These are phyloP conservation scores for Eufriesea mexicana DNA, from an alignment of 1,140 invertebrate species.

Conservation along the genomic window DNA sequence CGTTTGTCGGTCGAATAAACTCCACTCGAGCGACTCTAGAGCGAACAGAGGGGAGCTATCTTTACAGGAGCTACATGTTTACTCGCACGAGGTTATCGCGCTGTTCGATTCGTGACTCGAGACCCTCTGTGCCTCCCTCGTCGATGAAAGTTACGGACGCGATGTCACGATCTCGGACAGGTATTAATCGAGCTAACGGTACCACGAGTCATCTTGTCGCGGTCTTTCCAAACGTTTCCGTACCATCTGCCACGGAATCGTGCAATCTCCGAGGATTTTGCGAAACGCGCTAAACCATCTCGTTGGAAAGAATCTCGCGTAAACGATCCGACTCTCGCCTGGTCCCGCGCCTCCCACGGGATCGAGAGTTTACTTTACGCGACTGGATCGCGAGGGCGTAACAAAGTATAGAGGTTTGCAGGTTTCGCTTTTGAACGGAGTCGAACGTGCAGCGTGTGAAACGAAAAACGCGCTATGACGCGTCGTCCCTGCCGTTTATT, in stretches of 20 bases:
- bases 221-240: too few species aligned
- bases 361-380: background rate
- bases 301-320: background rate
- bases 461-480: background rate
- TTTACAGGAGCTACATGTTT: constrained; percentile 22
- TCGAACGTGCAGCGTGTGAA: background rate
- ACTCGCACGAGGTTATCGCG: constrained; percentile 44
- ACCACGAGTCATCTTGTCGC: too few species aligned
- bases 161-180: too few species aligned
- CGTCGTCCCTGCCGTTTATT: constrained; percentile 14
- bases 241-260: too few species aligned
- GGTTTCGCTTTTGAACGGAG: background rate
- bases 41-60: background rate
- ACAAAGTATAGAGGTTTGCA: background rate
- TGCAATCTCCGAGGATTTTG: too few species aligned
- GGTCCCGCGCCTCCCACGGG: too few species aligned
- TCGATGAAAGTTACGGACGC: background rate
- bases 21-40: background rate
- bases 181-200: too few species aligned
- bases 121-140: background rate
- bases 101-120: constrained; percentile 48
- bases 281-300: too few species aligned
- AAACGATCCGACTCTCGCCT: background rate
- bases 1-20: background rate
- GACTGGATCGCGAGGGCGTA: too few species aligned